A percentile compares a stretch with the other conserved stretches of the same genome.
Conservation (phyloP, 2,888 invertebrate genomes). For the Calliscelio sp. region DNA sequence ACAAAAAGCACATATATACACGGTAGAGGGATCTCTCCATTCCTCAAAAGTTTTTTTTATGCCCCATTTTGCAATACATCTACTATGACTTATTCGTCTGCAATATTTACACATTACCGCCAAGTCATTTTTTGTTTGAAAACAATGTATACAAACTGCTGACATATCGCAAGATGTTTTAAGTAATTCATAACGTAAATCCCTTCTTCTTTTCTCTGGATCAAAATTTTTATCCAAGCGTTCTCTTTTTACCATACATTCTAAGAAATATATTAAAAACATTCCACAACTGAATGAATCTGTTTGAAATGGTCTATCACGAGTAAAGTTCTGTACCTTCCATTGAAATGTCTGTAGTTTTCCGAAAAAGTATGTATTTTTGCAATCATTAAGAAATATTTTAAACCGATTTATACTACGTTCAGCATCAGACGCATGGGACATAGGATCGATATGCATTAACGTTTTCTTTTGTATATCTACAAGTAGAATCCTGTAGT, state of each 20-base stretch:
- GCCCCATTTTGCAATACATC: no score
- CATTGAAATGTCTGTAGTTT: no score
- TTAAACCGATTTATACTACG: no score
- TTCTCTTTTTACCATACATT: background rate
- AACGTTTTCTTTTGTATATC: background rate
- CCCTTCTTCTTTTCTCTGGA: background rate
- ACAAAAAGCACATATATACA: no score
- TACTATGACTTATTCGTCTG: no score
- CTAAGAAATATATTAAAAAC: slow-evolving; percentile 8
- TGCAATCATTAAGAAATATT: no score
- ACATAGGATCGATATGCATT: background rate
- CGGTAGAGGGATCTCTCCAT: no score
- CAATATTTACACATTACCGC: slow-evolving; percentile 30
- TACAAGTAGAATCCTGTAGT: background rate
- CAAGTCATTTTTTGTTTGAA: background rate
- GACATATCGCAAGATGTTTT: slow-evolving; percentile 12
- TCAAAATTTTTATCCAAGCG: background rate
- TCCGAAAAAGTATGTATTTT: no score
- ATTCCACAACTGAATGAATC: slow-evolving; percentile 13
- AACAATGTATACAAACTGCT: slow-evolving; percentile 20
- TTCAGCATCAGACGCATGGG: background rate
- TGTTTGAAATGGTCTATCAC: slow-evolving; percentile 10
- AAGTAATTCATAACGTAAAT: slow-evolving; percentile 1
- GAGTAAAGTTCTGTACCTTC: no score
- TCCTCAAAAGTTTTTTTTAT: no score